Evolutionary conservation across 2,797 vertebrate species (phyloP).

Genomic region (Cephalopachus bancanus): DNA sequence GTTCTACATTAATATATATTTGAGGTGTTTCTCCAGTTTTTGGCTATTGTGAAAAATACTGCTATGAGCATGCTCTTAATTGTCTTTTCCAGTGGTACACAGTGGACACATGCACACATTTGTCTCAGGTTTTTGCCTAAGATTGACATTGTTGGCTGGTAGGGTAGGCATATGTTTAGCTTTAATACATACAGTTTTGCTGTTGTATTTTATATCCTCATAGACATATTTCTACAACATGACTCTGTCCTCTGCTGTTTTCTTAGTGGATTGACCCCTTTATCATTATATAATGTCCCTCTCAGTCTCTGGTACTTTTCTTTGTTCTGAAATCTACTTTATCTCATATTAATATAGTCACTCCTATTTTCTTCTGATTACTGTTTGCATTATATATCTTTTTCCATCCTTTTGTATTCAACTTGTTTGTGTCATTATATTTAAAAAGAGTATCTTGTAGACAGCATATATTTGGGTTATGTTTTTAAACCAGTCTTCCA

Average conservation of each 20-base stretch:
- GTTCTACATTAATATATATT: neutral
- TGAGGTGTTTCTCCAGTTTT: neutral
- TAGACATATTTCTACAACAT: neutral
- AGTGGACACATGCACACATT: neutral
- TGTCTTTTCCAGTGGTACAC: neutral
- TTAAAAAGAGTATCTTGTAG: neutral
- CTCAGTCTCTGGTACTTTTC: slow-evolving; percentile 8
- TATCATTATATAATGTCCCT: neutral
- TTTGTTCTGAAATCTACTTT: slow-evolving; percentile 36
- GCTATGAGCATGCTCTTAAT: neutral
- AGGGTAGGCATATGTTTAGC: neutral
- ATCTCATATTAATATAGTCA: neutral
- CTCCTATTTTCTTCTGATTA: neutral
- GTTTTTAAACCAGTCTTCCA: neutral
- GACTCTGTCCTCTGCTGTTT: neutral
- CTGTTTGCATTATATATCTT: neutral
- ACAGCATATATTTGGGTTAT: neutral
- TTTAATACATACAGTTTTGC: neutral
- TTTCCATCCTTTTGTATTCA: neutral
- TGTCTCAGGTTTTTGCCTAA: neutral
- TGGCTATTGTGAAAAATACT: neutral
- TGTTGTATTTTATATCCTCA: neutral
- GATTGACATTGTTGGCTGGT: neutral
- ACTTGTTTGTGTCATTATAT: neutral
- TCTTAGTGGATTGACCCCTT: neutral